Evolutionary conservation across 2,888 invertebrate species (phyloP).

Genomic region (Dicranocentrus wangi): DNA sequence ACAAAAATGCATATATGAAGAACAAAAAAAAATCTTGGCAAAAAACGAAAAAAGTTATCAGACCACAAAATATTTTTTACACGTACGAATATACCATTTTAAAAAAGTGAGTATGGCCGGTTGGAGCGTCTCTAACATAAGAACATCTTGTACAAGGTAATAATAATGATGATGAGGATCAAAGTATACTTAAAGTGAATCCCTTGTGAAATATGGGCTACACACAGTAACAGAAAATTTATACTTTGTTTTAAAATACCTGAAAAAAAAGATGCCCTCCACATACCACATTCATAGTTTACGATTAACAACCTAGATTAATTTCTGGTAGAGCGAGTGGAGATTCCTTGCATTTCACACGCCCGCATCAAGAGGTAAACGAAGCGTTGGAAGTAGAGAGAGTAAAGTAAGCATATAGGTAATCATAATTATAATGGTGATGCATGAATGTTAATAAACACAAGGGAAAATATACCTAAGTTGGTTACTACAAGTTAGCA

Average conservation of each 20-base stretch:
- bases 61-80: conserved; percentile 68
- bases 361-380: conserved; percentile 28
- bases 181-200: conserved; percentile 5
- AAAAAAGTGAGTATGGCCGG: neutral
- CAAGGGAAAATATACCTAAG: conserved; percentile 21
- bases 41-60: conserved; percentile 65
- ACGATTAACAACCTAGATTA: conserved; percentile 64
- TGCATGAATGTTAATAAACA: conserved; percentile 45
- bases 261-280: conserved; percentile 6
- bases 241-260: neutral
- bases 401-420: conserved; percentile 49
- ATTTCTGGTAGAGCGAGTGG: conserved; percentile 32
- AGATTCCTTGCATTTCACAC: conserved; percentile 29
- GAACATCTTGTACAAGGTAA: neutral
- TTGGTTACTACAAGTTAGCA: conserved; percentile 14
- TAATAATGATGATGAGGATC: conserved; percentile 5
- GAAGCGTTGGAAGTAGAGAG: conserved; percentile 18
- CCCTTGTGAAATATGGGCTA: conserved; percentile 28
- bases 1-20: conserved; percentile 13
- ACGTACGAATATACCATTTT: conserved; percentile 6
- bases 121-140: neutral
- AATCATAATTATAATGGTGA: conserved; percentile 50
- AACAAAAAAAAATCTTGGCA: conserved; percentile 24
- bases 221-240: conserved; percentile 22
- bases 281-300: conserved; percentile 45